Evolutionary conservation across 2,797 vertebrate genomes (phyloP).

Genomic region (Apodemus agrarius): DNA sequence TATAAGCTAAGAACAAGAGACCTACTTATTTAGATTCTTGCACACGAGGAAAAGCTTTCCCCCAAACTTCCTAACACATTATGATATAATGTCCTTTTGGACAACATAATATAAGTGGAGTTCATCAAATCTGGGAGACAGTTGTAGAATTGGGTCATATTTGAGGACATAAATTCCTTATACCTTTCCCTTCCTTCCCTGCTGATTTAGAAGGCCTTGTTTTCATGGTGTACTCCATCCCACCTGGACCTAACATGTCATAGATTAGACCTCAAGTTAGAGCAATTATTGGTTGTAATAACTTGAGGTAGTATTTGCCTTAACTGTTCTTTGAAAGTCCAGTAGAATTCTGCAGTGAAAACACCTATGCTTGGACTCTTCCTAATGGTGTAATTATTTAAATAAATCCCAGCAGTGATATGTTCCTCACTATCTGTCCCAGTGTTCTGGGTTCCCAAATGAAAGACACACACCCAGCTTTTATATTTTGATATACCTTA

Average conservation of each 20-base stretch:
- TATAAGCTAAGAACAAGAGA: neutral
- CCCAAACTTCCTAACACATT: neutral
- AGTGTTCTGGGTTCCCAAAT: neutral
- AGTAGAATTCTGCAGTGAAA: neutral
- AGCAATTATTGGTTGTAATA: neutral
- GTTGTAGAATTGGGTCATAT: neutral
- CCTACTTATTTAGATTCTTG: neutral
- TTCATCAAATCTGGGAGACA: neutral
- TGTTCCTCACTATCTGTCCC: neutral
- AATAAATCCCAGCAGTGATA: neutral
- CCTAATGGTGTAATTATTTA: neutral
- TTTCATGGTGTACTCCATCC: neutral
- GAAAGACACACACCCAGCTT: neutral
- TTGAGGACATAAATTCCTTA: neutral
- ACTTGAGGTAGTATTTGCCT: neutral
- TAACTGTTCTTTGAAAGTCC: neutral
- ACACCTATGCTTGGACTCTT: neutral
- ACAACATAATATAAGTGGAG: neutral
- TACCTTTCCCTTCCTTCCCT: neutral
- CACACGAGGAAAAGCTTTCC: neutral
- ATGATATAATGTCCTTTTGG: neutral
- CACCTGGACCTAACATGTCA: neutral
- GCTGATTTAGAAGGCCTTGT: neutral
- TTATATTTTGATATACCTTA: neutral
- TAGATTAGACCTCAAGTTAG: neutral